Base-by-base conservation (phyloP, 2,113 vertebrate species). In the Dolichotis patagonum region DNA sequence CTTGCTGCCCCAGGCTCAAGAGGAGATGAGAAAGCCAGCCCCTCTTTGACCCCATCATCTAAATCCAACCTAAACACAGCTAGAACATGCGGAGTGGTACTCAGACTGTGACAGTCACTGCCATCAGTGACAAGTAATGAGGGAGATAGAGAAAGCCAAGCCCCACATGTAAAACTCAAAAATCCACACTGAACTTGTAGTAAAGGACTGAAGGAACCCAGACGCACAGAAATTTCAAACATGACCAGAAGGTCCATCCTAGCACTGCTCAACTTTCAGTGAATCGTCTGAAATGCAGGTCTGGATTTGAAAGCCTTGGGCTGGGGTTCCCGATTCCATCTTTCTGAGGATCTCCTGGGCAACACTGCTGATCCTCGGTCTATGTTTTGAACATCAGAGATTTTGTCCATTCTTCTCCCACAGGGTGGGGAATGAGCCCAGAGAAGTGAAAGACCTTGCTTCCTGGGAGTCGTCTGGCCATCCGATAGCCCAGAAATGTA, bases 1-100 rank as follows among this genome's bases (percentile, higher is more conserved):
- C 98, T 98, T 97, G 96, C 98, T 97, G 98, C 98, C 98, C 98
- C 98, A 97, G 98, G 67, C 90, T 95, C 54, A 56, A 56, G 17
- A 17, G 5, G 54, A 56, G 54, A 56, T 19, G 17, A 56, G 54
- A 56, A 56, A 56, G 54, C 54, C 54, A 56, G 54, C 17, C 19
- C 58, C 24, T 43, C 9, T 19, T 56, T 5, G 12, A 24, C 80
- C 58, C 88, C 43, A 19, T 3, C 0, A 24, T 75, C 63, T 91
- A 10, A 65, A 14, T 22, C 30, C 84, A 35, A 32, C 13, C 49
- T 20, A 58, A 41, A 56, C 43, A 56, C 49, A 54, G 75, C 77
- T 49, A 26, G 52, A 43, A 14, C 7, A 1, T 32, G 8, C 32
- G 58, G 35, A 19, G 35, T 35, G 63, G 43, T 22, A 38, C 24